These are phyloP conservation scores for Piaya cayana DNA, from an alignment of 2,113 vertebrate genomes.

Conservation along the genomic window DNA sequence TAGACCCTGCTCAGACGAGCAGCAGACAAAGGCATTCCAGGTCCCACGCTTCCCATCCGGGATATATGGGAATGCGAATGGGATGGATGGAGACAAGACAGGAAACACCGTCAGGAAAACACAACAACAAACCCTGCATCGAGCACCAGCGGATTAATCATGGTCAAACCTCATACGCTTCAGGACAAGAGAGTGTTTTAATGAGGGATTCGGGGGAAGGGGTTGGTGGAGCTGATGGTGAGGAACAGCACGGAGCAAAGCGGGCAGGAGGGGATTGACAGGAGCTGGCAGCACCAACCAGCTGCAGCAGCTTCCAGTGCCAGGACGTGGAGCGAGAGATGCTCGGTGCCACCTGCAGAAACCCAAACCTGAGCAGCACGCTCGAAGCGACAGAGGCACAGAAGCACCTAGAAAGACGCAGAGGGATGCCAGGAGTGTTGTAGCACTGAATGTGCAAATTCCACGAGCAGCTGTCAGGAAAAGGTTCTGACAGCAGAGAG, in stretches of 20 bases:
- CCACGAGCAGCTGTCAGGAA: neutral
- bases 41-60: accelerated
- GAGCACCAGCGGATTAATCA: neutral
- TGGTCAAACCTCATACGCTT: neutral
- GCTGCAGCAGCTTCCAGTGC: accelerated
- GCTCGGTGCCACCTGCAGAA: neutral
- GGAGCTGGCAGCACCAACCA: neutral
- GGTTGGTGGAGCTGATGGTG: neutral
- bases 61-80: accelerated
- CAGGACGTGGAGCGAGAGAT: accelerated
- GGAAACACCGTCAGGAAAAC: neutral
- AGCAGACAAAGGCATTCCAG: too few relatives aligned
- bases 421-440: neutral
- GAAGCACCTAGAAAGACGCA: neutral
- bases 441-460: neutral
- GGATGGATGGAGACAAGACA: neutral
- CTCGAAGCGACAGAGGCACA: neutral
- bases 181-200: too few relatives aligned
- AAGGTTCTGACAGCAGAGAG: neutral
- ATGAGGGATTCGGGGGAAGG: neutral
- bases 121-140: neutral
- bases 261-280: accelerated
- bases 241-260: accelerated
- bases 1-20: accelerated
- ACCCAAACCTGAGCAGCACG: accelerated